phyloP scores from a whole-genome alignment of 30 jellyfish, hydroid and myxozoan species.

The Hydractinia symbiolongicarpus region DNA sequence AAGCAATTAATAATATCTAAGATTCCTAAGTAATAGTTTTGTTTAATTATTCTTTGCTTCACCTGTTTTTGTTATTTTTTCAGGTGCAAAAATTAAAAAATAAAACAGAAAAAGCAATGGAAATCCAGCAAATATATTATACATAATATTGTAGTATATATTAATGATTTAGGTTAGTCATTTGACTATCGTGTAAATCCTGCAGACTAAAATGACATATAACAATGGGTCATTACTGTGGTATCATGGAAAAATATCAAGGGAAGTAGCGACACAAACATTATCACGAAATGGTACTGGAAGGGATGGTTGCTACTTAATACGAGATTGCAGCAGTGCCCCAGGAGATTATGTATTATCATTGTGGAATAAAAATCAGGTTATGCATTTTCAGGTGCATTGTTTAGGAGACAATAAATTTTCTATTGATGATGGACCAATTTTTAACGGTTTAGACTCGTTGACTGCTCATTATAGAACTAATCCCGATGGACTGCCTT shows the following conservation, averaged over 20 bases:
- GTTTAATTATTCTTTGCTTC: no score
- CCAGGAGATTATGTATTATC: slow-evolving; percentile 79
- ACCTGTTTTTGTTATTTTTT: no score
- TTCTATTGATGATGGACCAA: slow-evolving; percentile 83
- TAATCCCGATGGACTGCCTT: slow-evolving; percentile 80
- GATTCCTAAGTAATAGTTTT: no score
- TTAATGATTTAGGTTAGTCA: background rate
- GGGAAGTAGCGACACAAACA: slow-evolving; percentile 70
- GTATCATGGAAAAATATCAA: slow-evolving; percentile 81
- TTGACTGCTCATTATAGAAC: slow-evolving; percentile 56
- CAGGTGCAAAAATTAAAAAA: no score
- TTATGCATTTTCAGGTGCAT: slow-evolving; percentile 72
- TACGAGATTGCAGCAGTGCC: slow-evolving; percentile 81
- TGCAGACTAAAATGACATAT: slow-evolving; percentile 27
- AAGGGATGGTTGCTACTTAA: slow-evolving; percentile 72
- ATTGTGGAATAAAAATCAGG: slow-evolving; percentile 45
- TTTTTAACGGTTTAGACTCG: slow-evolving; percentile 77
- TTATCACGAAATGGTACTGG: slow-evolving; percentile 44
- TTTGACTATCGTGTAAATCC: background rate
- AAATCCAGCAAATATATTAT: no score
- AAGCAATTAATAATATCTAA: no score
- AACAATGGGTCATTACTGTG: slow-evolving; percentile 43
- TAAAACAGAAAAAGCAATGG: no score
- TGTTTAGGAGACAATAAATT: slow-evolving; percentile 67
- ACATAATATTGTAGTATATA: no score